These are phyloP conservation scores for Oncorhynchus clarkii DNA, from an alignment of 2,113 vertebrate genomes.

Conservation along the genomic window DNA sequence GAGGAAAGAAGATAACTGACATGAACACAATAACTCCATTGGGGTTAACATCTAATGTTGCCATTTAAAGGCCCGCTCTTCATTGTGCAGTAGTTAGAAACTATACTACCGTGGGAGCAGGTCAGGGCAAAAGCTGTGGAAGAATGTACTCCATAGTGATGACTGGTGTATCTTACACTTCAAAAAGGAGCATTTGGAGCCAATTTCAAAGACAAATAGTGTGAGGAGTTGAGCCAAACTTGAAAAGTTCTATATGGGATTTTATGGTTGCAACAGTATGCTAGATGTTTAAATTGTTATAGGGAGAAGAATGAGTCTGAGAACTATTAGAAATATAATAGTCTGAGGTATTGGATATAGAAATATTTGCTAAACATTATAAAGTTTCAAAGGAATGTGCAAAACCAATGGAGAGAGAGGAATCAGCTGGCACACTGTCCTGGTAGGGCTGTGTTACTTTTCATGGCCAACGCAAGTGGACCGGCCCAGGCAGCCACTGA, in stretches of 20 bases:
- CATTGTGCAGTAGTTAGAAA: background rate
- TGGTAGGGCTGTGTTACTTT: slow-evolving; percentile 16
- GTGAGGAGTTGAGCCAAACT: too few relatives aligned
- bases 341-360: background rate
- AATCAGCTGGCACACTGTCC: background rate
- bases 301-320: background rate
- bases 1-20: slow-evolving; percentile 21
- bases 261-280: background rate
- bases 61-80: background rate
- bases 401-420: slow-evolving; percentile 8
- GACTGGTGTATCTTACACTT: background rate
- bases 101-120: background rate
- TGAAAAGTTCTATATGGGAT: background rate
- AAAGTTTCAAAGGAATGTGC: background rate
- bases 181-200: background rate
- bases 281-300: background rate
- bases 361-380: background rate
- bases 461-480: slow-evolving; percentile 23
- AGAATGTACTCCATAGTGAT: background rate
- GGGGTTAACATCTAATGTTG: background rate
- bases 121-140: background rate
- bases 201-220: background rate
- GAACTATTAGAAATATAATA: background rate
- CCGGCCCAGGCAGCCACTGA: slow-evolving; percentile 9
- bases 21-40: background rate